phyloP scores from a whole-genome alignment of 2,888 invertebrate species.

The Zaprionus lineosus region DNA sequence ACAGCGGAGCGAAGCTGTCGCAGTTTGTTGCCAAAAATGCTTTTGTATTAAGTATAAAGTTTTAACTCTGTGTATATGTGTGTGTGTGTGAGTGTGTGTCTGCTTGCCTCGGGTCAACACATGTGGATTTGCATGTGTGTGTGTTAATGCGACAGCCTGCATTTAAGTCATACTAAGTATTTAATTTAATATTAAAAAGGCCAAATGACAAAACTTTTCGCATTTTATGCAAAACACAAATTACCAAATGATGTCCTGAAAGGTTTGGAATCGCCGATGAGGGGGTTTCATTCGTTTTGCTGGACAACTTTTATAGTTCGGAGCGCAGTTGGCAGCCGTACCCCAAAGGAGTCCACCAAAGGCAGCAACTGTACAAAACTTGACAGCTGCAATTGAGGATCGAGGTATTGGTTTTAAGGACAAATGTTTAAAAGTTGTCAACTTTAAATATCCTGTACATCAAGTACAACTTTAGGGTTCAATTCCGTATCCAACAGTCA shows the following conservation, averaged over 20 bases:
- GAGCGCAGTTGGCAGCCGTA: too few relatives aligned
- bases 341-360: too few relatives aligned
- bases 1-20: conserved; percentile 17
- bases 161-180: conserved; percentile 33
- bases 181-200: conserved; percentile 74
- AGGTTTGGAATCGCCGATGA: too few relatives aligned
- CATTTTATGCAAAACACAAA: conserved; percentile 41
- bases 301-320: too few relatives aligned
- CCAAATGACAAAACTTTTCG: conserved; percentile 72
- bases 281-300: too few relatives aligned
- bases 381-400: too few relatives aligned
- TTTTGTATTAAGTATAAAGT: conserved; percentile 34
- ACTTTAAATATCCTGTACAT: too few relatives aligned
- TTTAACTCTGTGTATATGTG: conserved; percentile 5
- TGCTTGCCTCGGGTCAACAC: conserved; percentile 41
- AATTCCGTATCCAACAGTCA: too few relatives aligned
- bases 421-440: too few relatives aligned
- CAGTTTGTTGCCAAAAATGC: conserved; percentile 37
- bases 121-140: conserved; percentile 21
- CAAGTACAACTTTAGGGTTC: too few relatives aligned
- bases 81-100: conserved; percentile 16
- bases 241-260: conserved; percentile 19
- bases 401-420: too few relatives aligned
- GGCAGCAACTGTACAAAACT: too few relatives aligned
- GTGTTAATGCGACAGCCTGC: conserved; percentile 42